Evolutionary conservation across 2,888 invertebrate species (phyloP).

Genomic region (Drosophila atroscutellata): DNA sequence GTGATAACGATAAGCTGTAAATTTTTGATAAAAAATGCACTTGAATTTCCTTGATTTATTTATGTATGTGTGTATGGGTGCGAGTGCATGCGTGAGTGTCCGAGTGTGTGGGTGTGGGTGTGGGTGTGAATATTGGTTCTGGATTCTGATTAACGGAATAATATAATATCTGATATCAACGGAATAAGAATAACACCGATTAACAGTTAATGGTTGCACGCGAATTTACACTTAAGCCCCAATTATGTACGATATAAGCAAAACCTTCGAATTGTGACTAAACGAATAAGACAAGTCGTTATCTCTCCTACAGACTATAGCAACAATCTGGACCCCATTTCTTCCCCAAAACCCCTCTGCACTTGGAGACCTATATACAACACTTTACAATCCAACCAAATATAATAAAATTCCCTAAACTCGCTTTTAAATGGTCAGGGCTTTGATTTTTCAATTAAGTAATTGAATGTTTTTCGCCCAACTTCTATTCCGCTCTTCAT

Average conservation of each 20-base stretch:
- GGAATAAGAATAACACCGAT: neutral
- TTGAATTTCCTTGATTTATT: conserved; percentile 1
- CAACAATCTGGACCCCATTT: conserved; percentile 10
- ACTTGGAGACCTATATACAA: conserved; percentile 18
- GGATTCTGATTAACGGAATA: conserved; percentile 12
- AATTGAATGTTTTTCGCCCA: conserved; percentile 45
- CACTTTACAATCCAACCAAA: conserved; percentile 7
- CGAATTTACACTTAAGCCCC: conserved; percentile 18
- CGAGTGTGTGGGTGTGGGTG: conserved; percentile 32
- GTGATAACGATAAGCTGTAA: conserved; percentile 45
- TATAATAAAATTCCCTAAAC: neutral
- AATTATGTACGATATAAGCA: conserved; percentile 23
- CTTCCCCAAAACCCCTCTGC: neutral
- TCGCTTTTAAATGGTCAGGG: conserved; percentile 33
- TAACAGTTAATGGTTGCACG: conserved; percentile 26
- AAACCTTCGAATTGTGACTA: conserved; percentile 48
- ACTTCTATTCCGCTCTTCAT: conserved; percentile 9
- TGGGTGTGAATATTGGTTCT: conserved; percentile 25
- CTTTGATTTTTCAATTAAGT: conserved; percentile 33
- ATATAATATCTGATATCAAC: no score
- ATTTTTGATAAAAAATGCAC: conserved; percentile 24
- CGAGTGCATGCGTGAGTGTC: neutral
- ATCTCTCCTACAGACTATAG: conserved; percentile 35
- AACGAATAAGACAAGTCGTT: conserved; percentile 33
- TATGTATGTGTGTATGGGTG: conserved; percentile 5